Evolutionary conservation across 2,888 invertebrate genomes (phyloP).

Genomic region (Isoperla grammatica): DNA sequence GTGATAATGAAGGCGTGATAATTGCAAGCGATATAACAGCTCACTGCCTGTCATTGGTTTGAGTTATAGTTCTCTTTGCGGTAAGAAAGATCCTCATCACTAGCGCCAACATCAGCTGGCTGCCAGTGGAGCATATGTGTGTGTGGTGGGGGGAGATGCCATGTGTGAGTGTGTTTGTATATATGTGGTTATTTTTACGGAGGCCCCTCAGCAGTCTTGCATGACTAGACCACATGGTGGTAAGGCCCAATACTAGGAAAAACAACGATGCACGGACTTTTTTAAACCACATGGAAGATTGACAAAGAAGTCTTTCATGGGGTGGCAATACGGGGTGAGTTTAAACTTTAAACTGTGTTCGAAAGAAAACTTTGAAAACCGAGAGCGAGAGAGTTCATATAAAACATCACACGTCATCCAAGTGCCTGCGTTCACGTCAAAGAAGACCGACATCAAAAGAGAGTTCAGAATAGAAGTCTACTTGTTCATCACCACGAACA

Average conservation of each 20-base stretch:
- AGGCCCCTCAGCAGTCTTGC: slow-evolving; percentile 8
- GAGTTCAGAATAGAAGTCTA: too few species aligned
- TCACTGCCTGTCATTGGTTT: slow-evolving; percentile 3
- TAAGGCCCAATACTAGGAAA: slow-evolving; percentile 25
- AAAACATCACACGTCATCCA: neutral
- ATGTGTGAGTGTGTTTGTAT: slow-evolving; percentile 27
- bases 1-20: slow-evolving; percentile 5
- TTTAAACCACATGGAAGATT: slow-evolving; percentile 1
- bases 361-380: neutral
- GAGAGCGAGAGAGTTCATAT: neutral
- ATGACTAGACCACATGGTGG: slow-evolving; percentile 23
- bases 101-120: slow-evolving; percentile 14
- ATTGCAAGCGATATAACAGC: slow-evolving; percentile 2
- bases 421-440: too few species aligned
- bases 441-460: too few species aligned
- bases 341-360: neutral
- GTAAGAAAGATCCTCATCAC: slow-evolving; percentile 1
- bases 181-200: slow-evolving; percentile 30
- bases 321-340: neutral
- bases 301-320: slow-evolving; percentile 12
- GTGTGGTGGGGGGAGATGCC: slow-evolving; percentile 16
- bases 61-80: slow-evolving; percentile 17
- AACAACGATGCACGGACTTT: slow-evolving; percentile 10
- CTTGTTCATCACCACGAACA: too few species aligned
- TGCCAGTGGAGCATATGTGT: slow-evolving; percentile 22